A percentile compares a stretch with the other conserved stretches of the same genome.
phyloP scores from a whole-genome alignment of 2,888 invertebrate species.

The Aphelenchoides bicaudatus region DNA sequence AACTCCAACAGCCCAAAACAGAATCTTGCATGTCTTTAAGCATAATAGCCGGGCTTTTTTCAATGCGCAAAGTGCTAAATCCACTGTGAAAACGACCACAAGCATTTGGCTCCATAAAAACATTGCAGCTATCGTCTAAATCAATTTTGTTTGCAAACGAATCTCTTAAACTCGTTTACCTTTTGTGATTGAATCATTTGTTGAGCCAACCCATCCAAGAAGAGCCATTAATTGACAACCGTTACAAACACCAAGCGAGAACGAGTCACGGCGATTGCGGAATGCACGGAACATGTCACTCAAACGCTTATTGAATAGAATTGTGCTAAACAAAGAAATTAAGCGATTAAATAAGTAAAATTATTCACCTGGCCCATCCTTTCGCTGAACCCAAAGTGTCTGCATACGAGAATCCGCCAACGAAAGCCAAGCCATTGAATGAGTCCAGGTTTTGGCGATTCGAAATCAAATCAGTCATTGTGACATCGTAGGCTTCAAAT shows the following conservation, averaged over 20 bases:
- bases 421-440: slow-evolving; percentile 86
- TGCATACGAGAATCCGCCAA: slow-evolving; percentile 97
- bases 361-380: slow-evolving; percentile 90
- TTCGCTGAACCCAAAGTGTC: slow-evolving; percentile 95
- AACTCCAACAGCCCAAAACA: slow-evolving; percentile 90
- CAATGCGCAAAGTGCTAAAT: slow-evolving; percentile 71
- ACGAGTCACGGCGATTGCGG: slow-evolving; percentile 72
- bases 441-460: slow-evolving; percentile 66
- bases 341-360: too few species aligned
- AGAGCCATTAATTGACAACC: slow-evolving; percentile 93
- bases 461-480: slow-evolving; percentile 53
- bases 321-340: too few species aligned
- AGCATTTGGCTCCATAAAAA: slow-evolving; percentile 73
- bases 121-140: too few species aligned
- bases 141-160: too few species aligned
- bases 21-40: slow-evolving; percentile 80
- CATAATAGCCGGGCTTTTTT: slow-evolving; percentile 71
- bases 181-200: background rate
- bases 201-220: slow-evolving; percentile 79
- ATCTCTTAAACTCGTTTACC: background rate
- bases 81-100: slow-evolving; percentile 84
- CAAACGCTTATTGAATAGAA: slow-evolving; percentile 76
- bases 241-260: slow-evolving; percentile 95
- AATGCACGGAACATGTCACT: slow-evolving; percentile 76
- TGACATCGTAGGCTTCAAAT: slow-evolving; percentile 78